Percentiles rank a stretch among this genome's conserved stretches.
Conservation (phyloP, 2,888 invertebrate genomes). For the Lymantria dispar region DNA sequence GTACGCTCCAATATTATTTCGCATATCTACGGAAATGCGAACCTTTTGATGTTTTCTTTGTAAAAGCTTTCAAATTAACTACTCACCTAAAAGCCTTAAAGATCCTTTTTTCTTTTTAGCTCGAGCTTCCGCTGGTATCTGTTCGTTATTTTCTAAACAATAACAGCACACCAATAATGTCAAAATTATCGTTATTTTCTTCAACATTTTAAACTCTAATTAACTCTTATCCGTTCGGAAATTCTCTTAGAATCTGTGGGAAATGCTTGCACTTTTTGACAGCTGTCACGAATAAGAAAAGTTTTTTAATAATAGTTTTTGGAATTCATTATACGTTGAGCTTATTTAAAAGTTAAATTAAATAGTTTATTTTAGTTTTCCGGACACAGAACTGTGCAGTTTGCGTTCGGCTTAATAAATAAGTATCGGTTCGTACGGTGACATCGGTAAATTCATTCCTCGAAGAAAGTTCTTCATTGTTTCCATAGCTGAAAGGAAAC, state of each 20-base stretch:
- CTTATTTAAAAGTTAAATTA: too few species aligned
- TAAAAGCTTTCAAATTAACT: conserved; percentile 14
- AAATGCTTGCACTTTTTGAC: conserved; percentile 8
- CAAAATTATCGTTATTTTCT: conserved; percentile 44
- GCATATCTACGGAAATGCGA: background rate
- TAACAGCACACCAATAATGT: conserved; percentile 58
- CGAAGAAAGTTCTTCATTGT: conserved; percentile 72
- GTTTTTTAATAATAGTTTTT: conserved; percentile 8
- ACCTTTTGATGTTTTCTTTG: background rate
- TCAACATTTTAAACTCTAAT: conserved; percentile 45
- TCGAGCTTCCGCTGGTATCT: conserved; percentile 55
- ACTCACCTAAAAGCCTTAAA: conserved; percentile 62
- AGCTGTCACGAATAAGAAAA: conserved; percentile 10
- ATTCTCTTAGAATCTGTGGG: conserved; percentile 2
- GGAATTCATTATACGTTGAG: background rate
- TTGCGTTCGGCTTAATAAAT: conserved; percentile 58
- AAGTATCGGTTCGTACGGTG: conserved; percentile 46
- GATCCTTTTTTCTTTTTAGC: conserved; percentile 67
- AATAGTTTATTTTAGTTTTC: conserved; percentile 11
- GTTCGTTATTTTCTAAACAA: conserved; percentile 54
- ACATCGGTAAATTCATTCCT: conserved; percentile 54
- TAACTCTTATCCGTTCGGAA: background rate
- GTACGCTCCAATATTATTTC: too few species aligned
- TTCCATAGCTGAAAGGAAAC: conserved; percentile 64
- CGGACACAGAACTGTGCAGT: conserved; percentile 43